Conservation (phyloP, 2,797 vertebrate species). For the Channa striata region DNA sequence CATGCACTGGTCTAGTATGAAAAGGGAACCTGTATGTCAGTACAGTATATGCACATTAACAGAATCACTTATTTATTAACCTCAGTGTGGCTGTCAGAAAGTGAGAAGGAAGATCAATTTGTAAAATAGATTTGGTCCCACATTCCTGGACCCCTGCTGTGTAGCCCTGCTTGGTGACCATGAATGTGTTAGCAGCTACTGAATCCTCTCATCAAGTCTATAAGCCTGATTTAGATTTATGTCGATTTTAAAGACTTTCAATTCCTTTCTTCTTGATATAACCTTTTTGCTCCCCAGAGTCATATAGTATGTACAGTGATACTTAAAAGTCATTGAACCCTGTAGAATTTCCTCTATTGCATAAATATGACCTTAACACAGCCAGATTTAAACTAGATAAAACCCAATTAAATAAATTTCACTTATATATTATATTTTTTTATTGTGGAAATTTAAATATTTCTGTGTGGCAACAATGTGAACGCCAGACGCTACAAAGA, state of each 20-base stretch:
- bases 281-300: conserved; percentile 52
- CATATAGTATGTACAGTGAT: conserved; percentile 29
- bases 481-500: no score
- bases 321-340: not conserved
- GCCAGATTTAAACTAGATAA: no score
- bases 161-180: conserved; percentile 60
- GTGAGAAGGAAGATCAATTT: conserved; percentile 67
- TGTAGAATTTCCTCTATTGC: no score
- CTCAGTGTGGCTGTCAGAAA: conserved; percentile 53
- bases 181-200: conserved; percentile 77
- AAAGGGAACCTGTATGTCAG: not conserved
- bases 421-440: no score
- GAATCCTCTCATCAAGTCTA: conserved; percentile 77
- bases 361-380: no score
- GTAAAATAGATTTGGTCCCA: conserved; percentile 58
- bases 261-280: conserved; percentile 39
- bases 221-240: conserved; percentile 80
- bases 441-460: no score
- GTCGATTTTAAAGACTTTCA: conserved; percentile 63
- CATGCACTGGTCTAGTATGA: conserved; percentile 16
- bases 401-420: no score
- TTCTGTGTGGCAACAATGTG: no score
- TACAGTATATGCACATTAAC: conserved; percentile 41
- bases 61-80: conserved; percentile 49
- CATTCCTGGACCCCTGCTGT: conserved; percentile 63